Evolutionary conservation across 1,140 invertebrate genomes (phyloP).

Genomic region (Drosophila oshimai): DNA sequence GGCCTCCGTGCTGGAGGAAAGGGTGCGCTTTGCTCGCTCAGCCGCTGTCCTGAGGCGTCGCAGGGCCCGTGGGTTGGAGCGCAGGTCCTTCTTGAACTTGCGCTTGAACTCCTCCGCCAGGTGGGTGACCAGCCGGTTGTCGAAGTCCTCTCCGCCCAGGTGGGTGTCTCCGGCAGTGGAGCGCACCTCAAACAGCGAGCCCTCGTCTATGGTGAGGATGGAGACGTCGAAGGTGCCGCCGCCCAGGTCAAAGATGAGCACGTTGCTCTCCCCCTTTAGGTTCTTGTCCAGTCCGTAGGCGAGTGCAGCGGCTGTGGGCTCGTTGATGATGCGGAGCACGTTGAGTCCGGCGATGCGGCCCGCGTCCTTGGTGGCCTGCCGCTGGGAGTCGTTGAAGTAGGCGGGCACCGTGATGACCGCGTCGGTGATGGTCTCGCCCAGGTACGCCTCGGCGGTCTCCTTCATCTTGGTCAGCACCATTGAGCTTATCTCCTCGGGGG

Average conservation of each 20-base stretch:
- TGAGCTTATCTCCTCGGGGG: slow-evolving; percentile 90
- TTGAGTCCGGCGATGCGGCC: slow-evolving; percentile 87
- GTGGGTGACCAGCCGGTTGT: slow-evolving; percentile 92
- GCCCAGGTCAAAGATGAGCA: neutral
- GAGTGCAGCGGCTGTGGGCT: slow-evolving; percentile 1
- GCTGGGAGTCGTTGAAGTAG: slow-evolving; percentile 45
- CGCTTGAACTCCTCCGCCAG: slow-evolving; percentile 90
- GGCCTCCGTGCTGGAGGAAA: slow-evolving; percentile 87
- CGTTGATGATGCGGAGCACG: slow-evolving; percentile 86
- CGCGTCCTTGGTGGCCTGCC: slow-evolving; percentile 85
- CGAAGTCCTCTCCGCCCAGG: slow-evolving; percentile 89
- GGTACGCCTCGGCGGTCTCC: slow-evolving; percentile 90
- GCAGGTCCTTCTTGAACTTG: slow-evolving; percentile 91
- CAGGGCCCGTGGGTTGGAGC: slow-evolving; percentile 88
- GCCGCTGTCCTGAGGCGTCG: slow-evolving; percentile 89
- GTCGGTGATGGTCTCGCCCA: slow-evolving; percentile 83
- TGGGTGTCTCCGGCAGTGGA: slow-evolving; percentile 90
- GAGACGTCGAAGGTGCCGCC: slow-evolving; percentile 92
- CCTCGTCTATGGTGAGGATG: slow-evolving; percentile 89
- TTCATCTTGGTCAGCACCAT: slow-evolving; percentile 92
- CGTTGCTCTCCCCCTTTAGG: neutral
- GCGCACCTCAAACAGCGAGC: slow-evolving; percentile 86
- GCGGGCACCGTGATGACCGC: slow-evolving; percentile 4
- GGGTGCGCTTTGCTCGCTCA: slow-evolving; percentile 87
- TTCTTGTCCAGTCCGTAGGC: slow-evolving; percentile 6